A percentile compares a stretch with the other conserved stretches of the same genome.
Conservation (phyloP, 2,888 invertebrate genomes). For the Gari tellinella region DNA sequence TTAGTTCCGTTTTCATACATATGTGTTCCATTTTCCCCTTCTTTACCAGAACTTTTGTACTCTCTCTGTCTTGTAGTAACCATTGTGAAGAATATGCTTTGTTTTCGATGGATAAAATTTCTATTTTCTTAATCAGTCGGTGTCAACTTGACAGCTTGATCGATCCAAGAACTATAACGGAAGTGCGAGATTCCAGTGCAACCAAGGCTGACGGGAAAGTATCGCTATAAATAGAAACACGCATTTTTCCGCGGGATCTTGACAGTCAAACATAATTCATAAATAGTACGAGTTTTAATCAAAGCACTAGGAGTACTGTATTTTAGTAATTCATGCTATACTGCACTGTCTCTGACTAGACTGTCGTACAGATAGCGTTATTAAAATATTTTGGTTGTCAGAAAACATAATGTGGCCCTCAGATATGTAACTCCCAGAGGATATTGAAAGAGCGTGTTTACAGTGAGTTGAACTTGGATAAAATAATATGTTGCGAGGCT, state of each 20-base stretch:
- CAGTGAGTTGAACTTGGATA: no score
- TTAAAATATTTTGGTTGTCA: no score
- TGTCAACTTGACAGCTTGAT: conserved; percentile 8
- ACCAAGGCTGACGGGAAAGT: conserved; percentile 31
- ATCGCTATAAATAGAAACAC: conserved; percentile 24
- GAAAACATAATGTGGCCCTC: no score
- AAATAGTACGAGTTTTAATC: background rate
- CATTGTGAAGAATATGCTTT: background rate
- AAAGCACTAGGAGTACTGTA: conserved; percentile 7
- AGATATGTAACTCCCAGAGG: no score
- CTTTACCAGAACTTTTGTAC: background rate
- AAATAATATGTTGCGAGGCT: no score
- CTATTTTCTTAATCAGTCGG: background rate
- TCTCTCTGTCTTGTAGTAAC: background rate
- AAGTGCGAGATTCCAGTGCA: conserved; percentile 31
- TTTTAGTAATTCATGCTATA: no score
- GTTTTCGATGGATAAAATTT: no score
- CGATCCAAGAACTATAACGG: conserved; percentile 51
- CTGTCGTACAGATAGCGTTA: no score
- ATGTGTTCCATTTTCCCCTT: background rate
- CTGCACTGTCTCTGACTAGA: no score
- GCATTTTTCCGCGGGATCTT: background rate
- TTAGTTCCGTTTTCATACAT: conserved; percentile 1
- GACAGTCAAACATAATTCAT: conserved; percentile 15
- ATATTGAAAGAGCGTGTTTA: no score